A percentile compares a stretch with the other conserved stretches of the same genome.
These are phyloP conservation scores for Drosophila chauvacae DNA, from an alignment of 1,140 invertebrate genomes.

Conservation along the genomic window DNA sequence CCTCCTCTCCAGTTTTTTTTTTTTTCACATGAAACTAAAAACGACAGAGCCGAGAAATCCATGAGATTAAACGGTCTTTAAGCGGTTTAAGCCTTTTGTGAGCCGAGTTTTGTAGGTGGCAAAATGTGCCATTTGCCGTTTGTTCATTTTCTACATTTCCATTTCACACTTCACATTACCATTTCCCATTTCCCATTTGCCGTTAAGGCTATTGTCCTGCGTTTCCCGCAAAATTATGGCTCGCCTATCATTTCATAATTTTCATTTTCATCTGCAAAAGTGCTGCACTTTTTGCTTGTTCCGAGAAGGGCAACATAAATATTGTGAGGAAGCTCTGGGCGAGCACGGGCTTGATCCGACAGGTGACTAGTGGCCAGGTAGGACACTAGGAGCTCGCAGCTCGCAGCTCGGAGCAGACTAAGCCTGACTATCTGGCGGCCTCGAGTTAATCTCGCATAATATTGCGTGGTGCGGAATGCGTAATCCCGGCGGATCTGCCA, in stretches of 20 bases:
- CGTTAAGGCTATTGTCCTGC: slow-evolving; percentile 13
- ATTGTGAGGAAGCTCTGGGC: slow-evolving; percentile 53
- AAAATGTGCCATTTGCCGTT: slow-evolving; percentile 55
- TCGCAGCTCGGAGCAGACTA: not conserved
- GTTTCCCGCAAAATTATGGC: slow-evolving; percentile 26
- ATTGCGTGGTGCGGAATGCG: slow-evolving; percentile 23
- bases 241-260: slow-evolving; percentile 51
- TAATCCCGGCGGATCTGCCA: slow-evolving; percentile 12
- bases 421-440: slow-evolving; percentile 48
- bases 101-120: slow-evolving; percentile 69
- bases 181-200: not conserved
- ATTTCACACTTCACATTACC: slow-evolving; percentile 6
- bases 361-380: slow-evolving; percentile 32
- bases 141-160: slow-evolving; percentile 8
- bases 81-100: slow-evolving; percentile 80
- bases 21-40: slow-evolving; percentile 77
- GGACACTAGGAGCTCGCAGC: not conserved
- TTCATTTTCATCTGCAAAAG: slow-evolving; percentile 14
- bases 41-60: slow-evolving; percentile 46
- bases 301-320: slow-evolving; percentile 56
- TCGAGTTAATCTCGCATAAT: slow-evolving; percentile 54
- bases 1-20: slow-evolving; percentile 39
- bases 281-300: not conserved
- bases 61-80: slow-evolving; percentile 74
- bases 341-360: slow-evolving; percentile 7